A percentile compares a stretch with the other conserved stretches of the same genome.
These are phyloP conservation scores for Drosophila austrosaltans DNA, from an alignment of 2,888 invertebrate species.

Conservation along the genomic window DNA sequence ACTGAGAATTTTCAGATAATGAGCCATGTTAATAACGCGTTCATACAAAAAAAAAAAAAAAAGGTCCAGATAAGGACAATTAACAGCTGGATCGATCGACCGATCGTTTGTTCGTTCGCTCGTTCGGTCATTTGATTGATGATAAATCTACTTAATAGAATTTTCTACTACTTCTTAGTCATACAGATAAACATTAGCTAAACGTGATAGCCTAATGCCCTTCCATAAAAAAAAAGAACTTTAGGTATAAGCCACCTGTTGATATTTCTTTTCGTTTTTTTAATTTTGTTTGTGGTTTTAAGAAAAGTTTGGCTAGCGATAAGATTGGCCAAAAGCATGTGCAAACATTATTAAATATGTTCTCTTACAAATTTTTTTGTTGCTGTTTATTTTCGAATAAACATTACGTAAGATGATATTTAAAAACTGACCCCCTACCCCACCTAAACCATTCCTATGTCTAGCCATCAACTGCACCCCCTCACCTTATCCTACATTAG, in stretches of 20 bases:
- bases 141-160: constrained; percentile 26
- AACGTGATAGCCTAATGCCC: too few species aligned
- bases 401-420: constrained; percentile 57
- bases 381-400: constrained; percentile 18
- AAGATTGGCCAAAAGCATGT: not conserved
- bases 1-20: not conserved
- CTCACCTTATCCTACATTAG: not conserved
- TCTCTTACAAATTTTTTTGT: not conserved
- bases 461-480: not conserved
- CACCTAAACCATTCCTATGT: too few species aligned
- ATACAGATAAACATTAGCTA: too few species aligned
- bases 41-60: not conserved
- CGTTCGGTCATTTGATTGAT: not conserved
- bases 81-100: constrained; percentile 8
- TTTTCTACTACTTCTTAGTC: too few species aligned
- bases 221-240: too few species aligned
- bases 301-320: constrained; percentile 34
- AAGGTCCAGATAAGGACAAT: not conserved
- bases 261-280: not conserved
- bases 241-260: too few species aligned
- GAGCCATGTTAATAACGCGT: constrained; percentile 1
- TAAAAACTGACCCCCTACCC: not conserved
- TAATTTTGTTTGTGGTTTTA: constrained; percentile 15
- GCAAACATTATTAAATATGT: constrained; percentile 4
- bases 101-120: not conserved